phyloP scores from a whole-genome alignment of 2,888 invertebrate species.

The Leptura quadrifasciata region DNA sequence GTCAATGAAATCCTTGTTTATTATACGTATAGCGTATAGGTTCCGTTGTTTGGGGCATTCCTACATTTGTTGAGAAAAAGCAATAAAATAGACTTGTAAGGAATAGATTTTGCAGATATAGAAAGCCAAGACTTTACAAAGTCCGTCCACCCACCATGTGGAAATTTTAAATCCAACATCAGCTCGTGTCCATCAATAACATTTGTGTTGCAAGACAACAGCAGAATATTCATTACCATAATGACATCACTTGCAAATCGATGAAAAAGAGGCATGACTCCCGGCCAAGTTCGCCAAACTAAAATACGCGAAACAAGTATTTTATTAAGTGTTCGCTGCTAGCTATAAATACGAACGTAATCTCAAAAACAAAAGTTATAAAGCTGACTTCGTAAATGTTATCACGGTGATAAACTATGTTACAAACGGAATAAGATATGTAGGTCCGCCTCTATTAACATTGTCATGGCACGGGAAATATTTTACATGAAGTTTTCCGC shows the following conservation, averaged over 20 bases:
- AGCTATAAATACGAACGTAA: slow-evolving; percentile 47
- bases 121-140: too few species aligned
- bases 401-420: slow-evolving; percentile 47
- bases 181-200: too few species aligned
- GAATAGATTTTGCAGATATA: too few species aligned
- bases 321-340: slow-evolving; percentile 44
- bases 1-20: too few species aligned
- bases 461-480: slow-evolving; percentile 38
- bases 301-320: slow-evolving; percentile 5
- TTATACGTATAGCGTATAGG: too few species aligned
- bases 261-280: not conserved
- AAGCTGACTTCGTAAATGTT: slow-evolving; percentile 47
- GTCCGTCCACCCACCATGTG: too few species aligned
- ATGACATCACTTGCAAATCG: not conserved
- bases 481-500: slow-evolving; percentile 28
- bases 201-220: not conserved
- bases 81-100: too few species aligned
- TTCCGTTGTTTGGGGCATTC: too few species aligned
- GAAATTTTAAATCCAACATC: too few species aligned
- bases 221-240: not conserved
- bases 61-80: too few species aligned
- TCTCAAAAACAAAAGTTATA: slow-evolving; percentile 50
- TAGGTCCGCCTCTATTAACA: slow-evolving; percentile 43
- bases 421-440: slow-evolving; percentile 48
- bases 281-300: not conserved